Evolutionary conservation across 2,888 invertebrate species (phyloP), one percentile per base, ranked within the genome.

Genomic region (Drosophila mayaguana): DNA sequence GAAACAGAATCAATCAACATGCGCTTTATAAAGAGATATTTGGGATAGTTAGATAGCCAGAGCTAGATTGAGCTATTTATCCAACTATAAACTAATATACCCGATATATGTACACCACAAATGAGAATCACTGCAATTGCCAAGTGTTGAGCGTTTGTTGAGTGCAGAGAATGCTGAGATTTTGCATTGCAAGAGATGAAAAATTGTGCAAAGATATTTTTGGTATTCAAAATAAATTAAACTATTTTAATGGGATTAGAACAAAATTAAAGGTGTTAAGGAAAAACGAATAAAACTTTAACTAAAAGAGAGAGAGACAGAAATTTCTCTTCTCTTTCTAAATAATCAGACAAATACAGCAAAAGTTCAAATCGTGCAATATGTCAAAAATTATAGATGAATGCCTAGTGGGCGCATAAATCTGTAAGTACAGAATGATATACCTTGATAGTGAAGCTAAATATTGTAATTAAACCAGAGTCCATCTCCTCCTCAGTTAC

Each of bases 111-210:
- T 32, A 3, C 0, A 3, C 3, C 11, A 1, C 28, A n/a, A n/a
- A 48, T 28, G 11, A 2, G 8, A 3, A 48, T 18, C 12, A 1
- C 20, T 53, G 20, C 51, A 53, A 53, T 22, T 20, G 36, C 16
- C 51, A 53, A 53, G 51, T 53, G 51, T 22, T 36, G 7, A 16
- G 36, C 16, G 22, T 36, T 40, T 40, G 38, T 18, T n/a, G n/a
- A 54, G 54, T 54, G 54, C 12, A 18, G 25, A 18, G 8, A 54
- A 34, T 56, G 57, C 57, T 50, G 32, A 20, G 42, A 20, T 43
- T 56, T 46, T 48, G n/a, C 25, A 25, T 22, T 25, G n/a, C 25
- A 14, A 18, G 11, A 54, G 40, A 40, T 25, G 38, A 40, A 25
- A 54, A 28, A 36, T 6, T 14, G 20, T 14, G 28, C 25, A 42